Conservation (phyloP, 2,113 vertebrate genomes). For the Hemiscyllium ocellatum region DNA sequence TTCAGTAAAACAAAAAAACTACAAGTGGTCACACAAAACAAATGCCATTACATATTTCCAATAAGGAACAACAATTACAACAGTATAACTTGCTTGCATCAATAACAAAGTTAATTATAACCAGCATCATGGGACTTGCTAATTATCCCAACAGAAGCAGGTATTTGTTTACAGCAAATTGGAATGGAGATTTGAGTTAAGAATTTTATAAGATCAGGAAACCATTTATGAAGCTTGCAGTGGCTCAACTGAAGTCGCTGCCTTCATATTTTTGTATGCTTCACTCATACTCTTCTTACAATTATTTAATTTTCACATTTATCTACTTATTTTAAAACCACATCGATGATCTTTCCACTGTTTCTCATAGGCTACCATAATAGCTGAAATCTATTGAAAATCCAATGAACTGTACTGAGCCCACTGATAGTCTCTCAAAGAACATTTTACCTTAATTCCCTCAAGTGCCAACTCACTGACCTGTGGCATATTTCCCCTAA, state of each 20-base stretch:
- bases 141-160: not conserved
- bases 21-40: not conserved
- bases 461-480: not conserved
- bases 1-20: not conserved
- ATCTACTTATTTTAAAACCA: not conserved
- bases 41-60: not conserved
- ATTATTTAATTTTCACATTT: not conserved
- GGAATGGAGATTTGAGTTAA: not conserved
- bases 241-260: not conserved
- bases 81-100: not conserved
- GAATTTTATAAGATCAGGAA: not conserved
- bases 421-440: not conserved
- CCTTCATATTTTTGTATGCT: not conserved
- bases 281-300: not conserved
- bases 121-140: not conserved
- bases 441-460: not conserved
- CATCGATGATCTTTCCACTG: not conserved
- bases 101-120: conserved; percentile 24
- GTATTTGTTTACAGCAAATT: not conserved
- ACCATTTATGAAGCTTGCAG: not conserved
- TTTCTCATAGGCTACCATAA: not conserved
- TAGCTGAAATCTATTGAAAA: not conserved
- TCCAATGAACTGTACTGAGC: not conserved
- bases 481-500: not conserved
- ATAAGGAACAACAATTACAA: not conserved